Evolutionary conservation across 2,797 vertebrate species (phyloP).

Genomic region (Pipistrellus pipistrellus): DNA sequence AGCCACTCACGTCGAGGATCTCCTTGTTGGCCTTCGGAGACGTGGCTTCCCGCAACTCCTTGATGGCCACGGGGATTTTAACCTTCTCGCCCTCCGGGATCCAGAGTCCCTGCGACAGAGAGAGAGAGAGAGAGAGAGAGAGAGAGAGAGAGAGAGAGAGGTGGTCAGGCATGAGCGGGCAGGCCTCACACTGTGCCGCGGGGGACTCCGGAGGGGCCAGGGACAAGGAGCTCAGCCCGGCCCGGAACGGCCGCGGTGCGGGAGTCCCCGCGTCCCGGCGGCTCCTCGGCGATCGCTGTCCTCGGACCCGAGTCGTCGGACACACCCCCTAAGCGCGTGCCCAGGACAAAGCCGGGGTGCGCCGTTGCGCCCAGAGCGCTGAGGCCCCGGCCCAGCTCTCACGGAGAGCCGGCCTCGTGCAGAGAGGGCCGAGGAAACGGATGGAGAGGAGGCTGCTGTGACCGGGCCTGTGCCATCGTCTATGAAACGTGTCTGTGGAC

Average conservation of each 20-base stretch:
- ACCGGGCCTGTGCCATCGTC: background rate
- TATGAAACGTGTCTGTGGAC: background rate
- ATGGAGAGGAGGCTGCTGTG: background rate
- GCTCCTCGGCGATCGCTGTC: background rate
- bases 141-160: slow-evolving; percentile 75
- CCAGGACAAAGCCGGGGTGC: background rate
- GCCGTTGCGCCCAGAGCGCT: background rate
- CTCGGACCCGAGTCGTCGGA: background rate
- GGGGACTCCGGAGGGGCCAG: background rate
- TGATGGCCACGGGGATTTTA: slow-evolving; percentile 99
- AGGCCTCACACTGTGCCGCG: background rate
- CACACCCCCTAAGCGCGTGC: background rate
- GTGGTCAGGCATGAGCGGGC: background rate
- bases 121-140: slow-evolving; percentile 75
- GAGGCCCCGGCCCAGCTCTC: background rate
- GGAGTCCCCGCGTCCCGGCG: fast-evolving
- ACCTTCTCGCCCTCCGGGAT: slow-evolving; percentile 99
- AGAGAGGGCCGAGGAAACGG: background rate
- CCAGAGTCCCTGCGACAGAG: slow-evolving; percentile 94
- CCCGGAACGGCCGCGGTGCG: fast-evolving
- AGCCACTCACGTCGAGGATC: slow-evolving; percentile 95
- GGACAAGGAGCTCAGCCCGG: no score
- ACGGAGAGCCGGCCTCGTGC: background rate
- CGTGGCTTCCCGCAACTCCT: slow-evolving; percentile 97
- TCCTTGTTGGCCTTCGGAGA: slow-evolving; percentile 99